Evolutionary conservation across 1,140 invertebrate species (phyloP), one percentile per base, ranked within the genome.

Genomic region (Trachymyrmex cornetzi): DNA sequence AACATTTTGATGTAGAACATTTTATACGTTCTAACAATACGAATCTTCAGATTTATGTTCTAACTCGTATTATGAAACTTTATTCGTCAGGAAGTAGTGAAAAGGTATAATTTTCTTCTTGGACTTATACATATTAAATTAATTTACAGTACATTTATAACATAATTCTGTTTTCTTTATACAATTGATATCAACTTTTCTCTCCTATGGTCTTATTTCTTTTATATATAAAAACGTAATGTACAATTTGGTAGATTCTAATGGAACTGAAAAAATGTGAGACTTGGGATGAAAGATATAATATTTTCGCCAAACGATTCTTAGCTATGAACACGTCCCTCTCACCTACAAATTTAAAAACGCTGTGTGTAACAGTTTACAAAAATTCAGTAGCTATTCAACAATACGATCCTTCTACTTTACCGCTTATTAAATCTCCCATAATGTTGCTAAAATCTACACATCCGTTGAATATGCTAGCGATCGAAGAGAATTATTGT

Each of bases 381-480:
- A 95, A 96, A n/a, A 93, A 97, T 27, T 85, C 97, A 0, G 95
- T 96, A 88, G 96, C 96, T 11, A 12, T 59, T 11, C 22, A 3
- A 19, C n/a, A 94, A 7, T 97, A 96, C 90, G 94, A 96, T 75
- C 27, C 85, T 1, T 87, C 89, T 7, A 61, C 82, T 11, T 16
- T 90, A 1, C 92, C 93, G 1, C 93, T 92, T 34, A 69, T 96
- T 4, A 96, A 34, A 90, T 96, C 97, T 0, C 95, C 95, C 0
- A 96, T 97, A 5, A 95, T 95, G 2, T 94, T 98, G 9, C 93
- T 97, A 3, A 96, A 97, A 87, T 97, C 97, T 0, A 96, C 96
- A 95, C 7, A 59, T 1, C 96, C 27, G 93, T 93, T 11, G 94
- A 95, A 0, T 71, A 96, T 5, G 91, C 96, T 34, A 93, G 94